Evolutionary conservation across 2,888 invertebrate genomes (phyloP).

Genomic region (Aleiodes testaceus): DNA sequence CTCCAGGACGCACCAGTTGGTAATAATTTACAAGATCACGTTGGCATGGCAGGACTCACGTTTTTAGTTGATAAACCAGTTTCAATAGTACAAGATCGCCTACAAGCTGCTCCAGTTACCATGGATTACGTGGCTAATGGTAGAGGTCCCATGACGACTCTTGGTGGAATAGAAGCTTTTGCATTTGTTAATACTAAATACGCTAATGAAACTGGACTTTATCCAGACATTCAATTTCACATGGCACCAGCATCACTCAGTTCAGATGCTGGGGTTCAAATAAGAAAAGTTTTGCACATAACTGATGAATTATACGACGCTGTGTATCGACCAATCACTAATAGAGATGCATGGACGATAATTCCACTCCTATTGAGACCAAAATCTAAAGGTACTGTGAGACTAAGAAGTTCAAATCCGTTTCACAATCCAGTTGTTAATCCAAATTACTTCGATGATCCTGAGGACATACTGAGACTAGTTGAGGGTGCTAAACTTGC

Average conservation of each 20-base stretch:
- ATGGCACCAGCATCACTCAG: conserved; percentile 93
- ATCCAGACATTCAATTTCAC: conserved; percentile 94
- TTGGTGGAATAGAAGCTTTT: conserved; percentile 91
- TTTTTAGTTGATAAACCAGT: conserved; percentile 89
- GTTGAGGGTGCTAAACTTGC: conserved; percentile 90
- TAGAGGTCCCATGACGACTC: conserved; percentile 88
- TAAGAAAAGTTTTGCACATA: conserved; percentile 84
- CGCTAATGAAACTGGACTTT: conserved; percentile 84
- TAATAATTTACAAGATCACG: conserved; percentile 90
- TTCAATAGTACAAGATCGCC: conserved; percentile 85
- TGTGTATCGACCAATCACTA: conserved; percentile 86
- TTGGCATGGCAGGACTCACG: conserved; percentile 88
- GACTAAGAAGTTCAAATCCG: conserved; percentile 86
- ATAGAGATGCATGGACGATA: conserved; percentile 87
- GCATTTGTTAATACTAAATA: conserved; percentile 90
- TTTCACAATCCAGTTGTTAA: conserved; percentile 91
- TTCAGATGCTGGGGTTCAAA: conserved; percentile 84
- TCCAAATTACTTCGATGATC: conserved; percentile 92
- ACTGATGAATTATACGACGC: conserved; percentile 87
- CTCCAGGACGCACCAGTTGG: conserved; percentile 84
- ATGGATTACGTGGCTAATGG: conserved; percentile 86
- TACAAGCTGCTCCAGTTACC: conserved; percentile 85
- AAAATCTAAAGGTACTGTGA: conserved; percentile 84
- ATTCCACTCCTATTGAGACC: conserved; percentile 89
- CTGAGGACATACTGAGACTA: conserved; percentile 84